Conservation (phyloP, 2,113 vertebrate genomes). For the Panthera leo region DNA sequence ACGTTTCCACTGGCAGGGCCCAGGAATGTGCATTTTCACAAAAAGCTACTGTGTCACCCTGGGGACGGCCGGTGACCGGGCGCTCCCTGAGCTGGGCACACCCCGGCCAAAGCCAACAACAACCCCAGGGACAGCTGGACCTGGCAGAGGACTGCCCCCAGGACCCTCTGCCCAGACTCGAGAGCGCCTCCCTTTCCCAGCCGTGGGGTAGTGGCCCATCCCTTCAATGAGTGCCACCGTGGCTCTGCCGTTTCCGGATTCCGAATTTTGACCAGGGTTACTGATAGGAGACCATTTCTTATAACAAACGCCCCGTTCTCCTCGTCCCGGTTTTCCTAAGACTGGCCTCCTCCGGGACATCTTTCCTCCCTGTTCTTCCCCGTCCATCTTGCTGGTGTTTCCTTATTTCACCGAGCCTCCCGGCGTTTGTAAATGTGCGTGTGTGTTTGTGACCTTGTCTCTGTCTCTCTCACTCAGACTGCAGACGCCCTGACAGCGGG, state of each 20-base stretch:
- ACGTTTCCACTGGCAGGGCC: neutral
- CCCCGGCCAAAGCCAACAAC: accelerated
- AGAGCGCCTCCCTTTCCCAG: accelerated
- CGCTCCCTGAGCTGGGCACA: neutral
- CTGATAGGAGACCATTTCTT: neutral
- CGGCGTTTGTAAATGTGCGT: accelerated
- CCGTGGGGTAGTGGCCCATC: accelerated
- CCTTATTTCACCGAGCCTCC: accelerated
- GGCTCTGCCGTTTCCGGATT: accelerated
- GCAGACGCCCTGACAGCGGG: neutral
- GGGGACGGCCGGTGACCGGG: accelerated
- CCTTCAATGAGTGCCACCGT: accelerated
- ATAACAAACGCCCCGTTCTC: accelerated
- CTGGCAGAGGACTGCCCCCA: accelerated
- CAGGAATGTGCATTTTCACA: neutral
- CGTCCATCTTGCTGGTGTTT: accelerated
- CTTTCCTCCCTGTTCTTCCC: accelerated
- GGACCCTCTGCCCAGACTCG: accelerated
- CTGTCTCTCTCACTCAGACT: neutral
- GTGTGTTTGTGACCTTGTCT: no score
- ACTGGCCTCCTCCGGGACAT: accelerated
- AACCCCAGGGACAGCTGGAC: neutral
- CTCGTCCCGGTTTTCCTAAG: accelerated
- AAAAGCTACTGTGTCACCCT: accelerated
- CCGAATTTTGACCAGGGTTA: neutral